Conservation (phyloP, 2,113 vertebrate species). For the Salvelinus sp. region DNA sequence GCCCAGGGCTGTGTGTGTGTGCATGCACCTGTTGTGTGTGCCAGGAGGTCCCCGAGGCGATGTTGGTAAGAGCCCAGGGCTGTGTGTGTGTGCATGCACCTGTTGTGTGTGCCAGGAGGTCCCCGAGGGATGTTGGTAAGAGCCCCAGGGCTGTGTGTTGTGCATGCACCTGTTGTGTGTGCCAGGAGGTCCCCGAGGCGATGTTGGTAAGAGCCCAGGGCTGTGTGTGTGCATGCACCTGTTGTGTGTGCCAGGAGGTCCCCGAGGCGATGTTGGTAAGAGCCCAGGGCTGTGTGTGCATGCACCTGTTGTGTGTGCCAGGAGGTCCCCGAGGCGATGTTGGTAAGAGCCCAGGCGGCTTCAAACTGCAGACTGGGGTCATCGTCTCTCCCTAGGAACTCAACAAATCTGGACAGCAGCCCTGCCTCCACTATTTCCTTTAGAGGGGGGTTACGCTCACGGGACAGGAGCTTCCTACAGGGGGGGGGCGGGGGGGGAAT, state of each 20-base stretch:
- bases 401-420: constrained; percentile 80
- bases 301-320: constrained; percentile 80
- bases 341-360: constrained; percentile 92
- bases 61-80: constrained; percentile 93
- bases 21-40: constrained; percentile 78
- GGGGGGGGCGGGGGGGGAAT: background rate
- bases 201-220: constrained; percentile 94
- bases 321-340: constrained; percentile 86
- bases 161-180: constrained; percentile 76
- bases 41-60: constrained; percentile 85
- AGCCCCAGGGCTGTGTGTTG: too few species aligned
- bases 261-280: constrained; percentile 92
- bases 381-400: constrained; percentile 75
- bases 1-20: constrained; percentile 84
- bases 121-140: constrained; percentile 90
- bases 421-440: constrained; percentile 79
- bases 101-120: constrained; percentile 83
- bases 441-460: constrained; percentile 79
- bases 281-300: constrained; percentile 79
- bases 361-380: constrained; percentile 83
- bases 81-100: constrained; percentile 51
- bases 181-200: constrained; percentile 84
- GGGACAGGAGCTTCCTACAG: constrained; percentile 83
- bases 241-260: constrained; percentile 82
- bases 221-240: constrained; percentile 58